Conservation (phyloP, 2,797 vertebrate species). For the Cottoperca gobio region DNA sequence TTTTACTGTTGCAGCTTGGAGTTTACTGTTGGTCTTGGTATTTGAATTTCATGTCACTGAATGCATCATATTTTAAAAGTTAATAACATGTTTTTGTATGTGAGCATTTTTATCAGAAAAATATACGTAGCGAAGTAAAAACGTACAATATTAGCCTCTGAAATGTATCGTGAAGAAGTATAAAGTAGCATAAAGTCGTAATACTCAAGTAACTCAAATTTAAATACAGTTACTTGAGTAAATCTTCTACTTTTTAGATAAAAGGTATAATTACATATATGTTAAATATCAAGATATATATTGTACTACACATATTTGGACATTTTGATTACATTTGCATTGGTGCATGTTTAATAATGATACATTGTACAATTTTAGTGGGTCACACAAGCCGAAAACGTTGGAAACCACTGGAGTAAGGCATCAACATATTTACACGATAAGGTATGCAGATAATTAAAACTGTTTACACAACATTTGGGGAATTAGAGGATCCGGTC, state of each 20-base stretch:
- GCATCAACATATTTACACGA: background rate
- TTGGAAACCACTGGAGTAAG: background rate
- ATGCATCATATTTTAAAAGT: background rate
- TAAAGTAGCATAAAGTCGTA: background rate
- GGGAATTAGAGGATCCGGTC: background rate
- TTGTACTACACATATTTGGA: too few relatives aligned
- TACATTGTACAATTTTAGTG: too few relatives aligned
- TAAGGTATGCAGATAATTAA: background rate
- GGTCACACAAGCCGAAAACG: background rate
- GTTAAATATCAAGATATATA: too few relatives aligned
- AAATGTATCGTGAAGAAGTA: background rate
- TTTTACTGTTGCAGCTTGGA: background rate
- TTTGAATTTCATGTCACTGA: too few relatives aligned
- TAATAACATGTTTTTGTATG: background rate
- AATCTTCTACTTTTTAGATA: background rate
- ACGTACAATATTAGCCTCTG: too few relatives aligned
- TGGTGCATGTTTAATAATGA: too few relatives aligned
- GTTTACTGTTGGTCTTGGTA: background rate
- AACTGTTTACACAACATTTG: slow-evolving; percentile 21
- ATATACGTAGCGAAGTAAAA: background rate
- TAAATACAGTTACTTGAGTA: background rate
- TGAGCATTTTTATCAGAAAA: background rate
- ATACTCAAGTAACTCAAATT: too few relatives aligned
- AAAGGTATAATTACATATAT: too few relatives aligned
- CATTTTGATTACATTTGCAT: too few relatives aligned